Evolutionary conservation across 2,888 invertebrate genomes (phyloP).

Genomic region (Drosophila trichaetosa): DNA sequence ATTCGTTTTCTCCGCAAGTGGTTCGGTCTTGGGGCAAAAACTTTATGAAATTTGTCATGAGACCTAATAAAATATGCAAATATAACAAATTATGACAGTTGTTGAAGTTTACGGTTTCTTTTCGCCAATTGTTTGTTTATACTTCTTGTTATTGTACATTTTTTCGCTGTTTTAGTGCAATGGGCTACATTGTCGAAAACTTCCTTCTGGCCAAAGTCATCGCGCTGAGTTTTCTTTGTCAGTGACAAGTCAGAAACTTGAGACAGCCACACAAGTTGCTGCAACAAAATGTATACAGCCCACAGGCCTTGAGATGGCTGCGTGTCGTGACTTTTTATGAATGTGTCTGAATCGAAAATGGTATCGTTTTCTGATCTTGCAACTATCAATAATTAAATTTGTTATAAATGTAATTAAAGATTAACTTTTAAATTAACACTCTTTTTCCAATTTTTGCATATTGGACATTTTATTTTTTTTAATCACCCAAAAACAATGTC

Average conservation of each 20-base stretch:
- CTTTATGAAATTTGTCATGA: constrained; percentile 68
- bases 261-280: constrained; percentile 19
- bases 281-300: constrained; percentile 10
- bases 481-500: neutral
- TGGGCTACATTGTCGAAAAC: constrained; percentile 43
- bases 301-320: constrained; percentile 10
- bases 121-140: constrained; percentile 3
- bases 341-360: neutral
- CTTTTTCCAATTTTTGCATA: neutral
- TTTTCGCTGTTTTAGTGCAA: constrained; percentile 26
- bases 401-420: neutral
- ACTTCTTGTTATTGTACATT: constrained; percentile 6
- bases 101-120: constrained; percentile 32
- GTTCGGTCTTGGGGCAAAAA: constrained; percentile 30
- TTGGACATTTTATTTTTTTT: neutral
- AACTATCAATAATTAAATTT: neutral
- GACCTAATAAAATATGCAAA: constrained; percentile 75
- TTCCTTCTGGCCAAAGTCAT: constrained; percentile 34
- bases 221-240: constrained; percentile 48
- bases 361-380: neutral
- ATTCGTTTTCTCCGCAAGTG: constrained; percentile 61
- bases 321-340: neutral
- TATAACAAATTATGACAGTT: constrained; percentile 59
- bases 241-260: constrained; percentile 50
- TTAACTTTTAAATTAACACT: neutral